Percentiles rank a stretch among this genome's conserved stretches.
phyloP scores from a whole-genome alignment of 2,113 vertebrate genomes.

The Cricetomys ansorgei region DNA sequence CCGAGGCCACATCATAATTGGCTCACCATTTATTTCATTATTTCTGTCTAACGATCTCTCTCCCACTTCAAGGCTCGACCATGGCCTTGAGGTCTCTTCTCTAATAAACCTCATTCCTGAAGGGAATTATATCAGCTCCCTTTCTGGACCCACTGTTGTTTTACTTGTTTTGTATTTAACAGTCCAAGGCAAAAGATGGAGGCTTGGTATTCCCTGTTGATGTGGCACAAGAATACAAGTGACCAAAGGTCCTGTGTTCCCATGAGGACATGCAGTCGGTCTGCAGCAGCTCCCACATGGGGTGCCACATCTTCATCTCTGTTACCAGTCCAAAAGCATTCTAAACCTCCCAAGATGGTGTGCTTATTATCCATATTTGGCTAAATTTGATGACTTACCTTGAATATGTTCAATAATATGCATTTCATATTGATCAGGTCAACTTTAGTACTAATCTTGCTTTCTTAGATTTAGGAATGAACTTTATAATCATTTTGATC shows the following conservation, averaged over 20 bases:
- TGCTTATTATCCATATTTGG: not conserved
- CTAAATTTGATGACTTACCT: not conserved
- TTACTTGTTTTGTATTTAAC: not conserved
- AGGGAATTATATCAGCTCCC: not conserved
- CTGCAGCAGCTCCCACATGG: fast-evolving
- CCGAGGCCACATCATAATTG: not conserved
- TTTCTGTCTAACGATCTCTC: not conserved
- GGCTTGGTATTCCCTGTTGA: not conserved
- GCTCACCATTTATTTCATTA: not conserved
- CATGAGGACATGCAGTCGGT: not conserved
- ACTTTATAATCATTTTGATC: not conserved
- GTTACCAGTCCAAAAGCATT: not conserved
- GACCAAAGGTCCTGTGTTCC: not conserved
- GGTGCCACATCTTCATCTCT: not conserved
- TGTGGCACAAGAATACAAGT: not conserved
- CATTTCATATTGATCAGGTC: not conserved
- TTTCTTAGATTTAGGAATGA: not conserved
- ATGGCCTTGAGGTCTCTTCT: not conserved
- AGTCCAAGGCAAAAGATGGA: not conserved
- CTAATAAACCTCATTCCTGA: not conserved
- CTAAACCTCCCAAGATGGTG: not conserved
- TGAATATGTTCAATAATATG: not conserved
- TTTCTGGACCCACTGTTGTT: not conserved
- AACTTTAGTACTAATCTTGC: not conserved
- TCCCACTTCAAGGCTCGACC: not conserved